Evolutionary conservation across 2,113 vertebrate species (phyloP), one percentile per base, ranked within the genome.

Genomic region (Hemicordylus capensis): DNA sequence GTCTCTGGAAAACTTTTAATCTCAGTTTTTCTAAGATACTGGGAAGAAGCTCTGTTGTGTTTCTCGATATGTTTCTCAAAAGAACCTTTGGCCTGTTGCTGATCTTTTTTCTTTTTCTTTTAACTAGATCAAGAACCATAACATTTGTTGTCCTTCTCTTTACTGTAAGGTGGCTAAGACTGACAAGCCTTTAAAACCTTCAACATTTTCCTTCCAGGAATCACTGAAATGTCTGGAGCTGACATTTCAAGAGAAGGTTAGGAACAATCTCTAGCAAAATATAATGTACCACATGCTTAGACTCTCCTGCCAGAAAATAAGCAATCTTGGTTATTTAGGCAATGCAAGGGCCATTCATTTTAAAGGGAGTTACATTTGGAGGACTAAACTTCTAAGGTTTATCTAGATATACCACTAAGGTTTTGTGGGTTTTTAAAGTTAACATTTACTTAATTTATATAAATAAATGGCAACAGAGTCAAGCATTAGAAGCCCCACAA

Each of bases 161-260:
- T 81, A 87, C 20, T 79, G 58, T 84, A 15, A 81, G 58, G 31
- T 24, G 81, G 37, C 73, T 88, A 76, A 82, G 70, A 87, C 81
- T 61, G 11, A 92, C 1, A 2, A 93, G 70, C 54, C 66, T 91
- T 90, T 91, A 86, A 93, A 91, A 86, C 26, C 46, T 58, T 89
- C 78, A 92, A 84, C n/a, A 31, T 91, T 90, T 90, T 90, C 73
- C 80, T 39, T 84, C 87, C 63, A 66, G 66, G 90, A 85, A 92
- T 12, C 69, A 88, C n/a, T 80, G 80, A 89, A 90, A 92, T 54
- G 48, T 87, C 86, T 92, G 85, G 46, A 91, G 12, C 3, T 92
- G 91, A 93, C 87, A 92, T 92, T 94, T 93, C 46, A 74, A 85
- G 79, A 56, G 87, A 89, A 90, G 90, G 85, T 84, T 86, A 88